Evolutionary conservation across 1,140 invertebrate species (phyloP), one percentile per base, ranked within the genome.

Genomic region (Pseudomyrmex sp.): DNA sequence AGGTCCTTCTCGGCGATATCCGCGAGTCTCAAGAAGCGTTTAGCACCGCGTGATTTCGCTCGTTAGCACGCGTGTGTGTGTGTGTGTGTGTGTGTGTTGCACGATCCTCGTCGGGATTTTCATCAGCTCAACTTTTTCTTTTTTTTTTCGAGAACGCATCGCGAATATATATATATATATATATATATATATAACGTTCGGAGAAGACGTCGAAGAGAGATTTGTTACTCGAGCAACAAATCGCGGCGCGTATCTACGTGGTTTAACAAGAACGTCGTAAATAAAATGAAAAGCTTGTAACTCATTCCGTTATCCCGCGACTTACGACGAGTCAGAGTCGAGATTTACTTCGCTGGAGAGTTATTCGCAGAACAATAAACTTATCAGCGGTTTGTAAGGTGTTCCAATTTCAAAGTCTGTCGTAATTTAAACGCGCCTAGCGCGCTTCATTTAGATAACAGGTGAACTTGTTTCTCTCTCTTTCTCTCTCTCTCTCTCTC

Each of bases 1-100:
- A 80, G 66, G 76, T 69, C 65, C 15, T 20, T 59, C 66, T 35
- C 1, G 35, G 54, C 66, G 66, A 80, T 80, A 72, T 80, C 54
- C 68, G 66, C 66, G 76, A 61, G 66, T 72, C 54, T 70, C 23
- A 46, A 80, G 44, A 72, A 52, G 46, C 56, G 46, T 80, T 80
- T 80, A 80, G 76, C 76, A 58, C 74, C 62, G 52, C 46, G 66
- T 66, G 76, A 80, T 80, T 72, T 80, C 68, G 66, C 66, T 80
- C 23, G 76, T 80, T 80, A 80, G 76, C 76, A 79, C 65, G 3
- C 0, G 35, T 1, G 35, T 5, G 35, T 35, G 26, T 7, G 35
- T 7, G 35, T 5, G 35, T 35, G 2, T 26, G 26, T 2, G 26
- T 2, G 26, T 1, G 35, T 59, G 54, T 70, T 44, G 54, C 65